Evolutionary conservation across 2,888 invertebrate genomes (phyloP).

Genomic region (Nipponacmea schrenckii): DNA sequence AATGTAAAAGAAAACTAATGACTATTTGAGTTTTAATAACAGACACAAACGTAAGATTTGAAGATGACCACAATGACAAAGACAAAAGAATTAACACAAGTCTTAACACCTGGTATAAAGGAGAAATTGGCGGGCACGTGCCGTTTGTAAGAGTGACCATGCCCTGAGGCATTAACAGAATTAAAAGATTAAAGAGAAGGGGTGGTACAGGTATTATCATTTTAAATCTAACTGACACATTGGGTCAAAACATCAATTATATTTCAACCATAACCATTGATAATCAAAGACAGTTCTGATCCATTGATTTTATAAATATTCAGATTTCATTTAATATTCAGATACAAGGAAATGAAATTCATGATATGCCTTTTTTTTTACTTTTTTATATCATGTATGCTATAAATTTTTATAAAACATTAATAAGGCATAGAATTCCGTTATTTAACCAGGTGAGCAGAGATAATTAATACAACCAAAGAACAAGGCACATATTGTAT

Average conservation of each 20-base stretch:
- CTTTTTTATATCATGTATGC: too few species aligned
- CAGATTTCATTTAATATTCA: too few species aligned
- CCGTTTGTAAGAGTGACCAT: neutral
- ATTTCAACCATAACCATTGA: neutral
- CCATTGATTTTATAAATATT: neutral
- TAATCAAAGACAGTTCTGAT: neutral
- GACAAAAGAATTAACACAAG: conserved; percentile 1
- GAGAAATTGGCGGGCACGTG: neutral
- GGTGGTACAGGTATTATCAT: neutral
- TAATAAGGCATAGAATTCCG: too few species aligned
- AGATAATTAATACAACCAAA: too few species aligned
- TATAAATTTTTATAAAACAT: too few species aligned
- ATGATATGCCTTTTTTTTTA: too few species aligned
- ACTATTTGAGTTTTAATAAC: conserved; percentile 6
- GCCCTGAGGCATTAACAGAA: neutral
- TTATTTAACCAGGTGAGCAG: too few species aligned
- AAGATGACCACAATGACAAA: neutral
- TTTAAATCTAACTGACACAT: neutral
- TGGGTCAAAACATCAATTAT: neutral
- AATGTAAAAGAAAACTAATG: conserved; percentile 6
- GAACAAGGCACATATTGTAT: too few species aligned
- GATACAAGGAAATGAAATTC: too few species aligned
- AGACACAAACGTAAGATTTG: conserved; percentile 2
- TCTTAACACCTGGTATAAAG: neutral
- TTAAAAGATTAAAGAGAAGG: conserved; percentile 6